These are phyloP conservation scores for Sebastes hubbsi DNA, from an alignment of 2,797 vertebrate genomes.

Conservation along the genomic window DNA sequence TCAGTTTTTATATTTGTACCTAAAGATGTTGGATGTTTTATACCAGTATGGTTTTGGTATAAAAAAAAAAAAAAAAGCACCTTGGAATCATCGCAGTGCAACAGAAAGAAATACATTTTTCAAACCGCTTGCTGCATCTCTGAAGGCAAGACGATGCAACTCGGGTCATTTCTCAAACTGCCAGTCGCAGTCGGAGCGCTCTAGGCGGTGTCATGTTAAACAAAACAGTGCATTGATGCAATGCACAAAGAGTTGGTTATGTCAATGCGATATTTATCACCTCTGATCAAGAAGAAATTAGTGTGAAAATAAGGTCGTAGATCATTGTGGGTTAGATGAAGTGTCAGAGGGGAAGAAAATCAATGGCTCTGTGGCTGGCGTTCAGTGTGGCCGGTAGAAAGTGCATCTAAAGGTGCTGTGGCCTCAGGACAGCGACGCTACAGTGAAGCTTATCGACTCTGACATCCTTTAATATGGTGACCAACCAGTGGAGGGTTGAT, in stretches of 20 bases:
- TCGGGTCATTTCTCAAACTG: slow-evolving; percentile 71
- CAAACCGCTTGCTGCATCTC: slow-evolving; percentile 48
- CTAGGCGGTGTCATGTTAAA: slow-evolving; percentile 73
- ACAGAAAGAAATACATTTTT: slow-evolving; percentile 59
- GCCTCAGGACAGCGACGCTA: slow-evolving; percentile 67
- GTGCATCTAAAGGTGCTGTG: slow-evolving; percentile 62
- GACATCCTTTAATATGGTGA: slow-evolving; percentile 67
- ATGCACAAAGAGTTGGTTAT: slow-evolving; percentile 78
- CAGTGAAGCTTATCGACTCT: slow-evolving; percentile 55
- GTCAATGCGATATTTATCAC: slow-evolving; percentile 87
- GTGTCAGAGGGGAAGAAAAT: slow-evolving; percentile 81
- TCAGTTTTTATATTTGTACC: background rate
- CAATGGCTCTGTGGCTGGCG: slow-evolving; percentile 70
- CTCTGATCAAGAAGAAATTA: slow-evolving; percentile 87
- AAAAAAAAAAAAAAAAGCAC: background rate
- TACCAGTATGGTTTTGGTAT: background rate
- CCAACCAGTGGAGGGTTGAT: slow-evolving; percentile 30
- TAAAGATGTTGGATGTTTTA: background rate
- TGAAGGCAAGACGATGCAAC: slow-evolving; percentile 49
- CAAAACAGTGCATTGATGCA: slow-evolving; percentile 77
- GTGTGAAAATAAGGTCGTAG: slow-evolving; percentile 86
- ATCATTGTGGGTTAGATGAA: slow-evolving; percentile 85
- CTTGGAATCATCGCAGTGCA: slow-evolving; percentile 13
- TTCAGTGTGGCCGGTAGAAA: slow-evolving; percentile 63
- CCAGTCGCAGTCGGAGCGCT: slow-evolving; percentile 54